phyloP scores from a whole-genome alignment of 2,113 vertebrate genomes.

The Nipponia nippon region DNA sequence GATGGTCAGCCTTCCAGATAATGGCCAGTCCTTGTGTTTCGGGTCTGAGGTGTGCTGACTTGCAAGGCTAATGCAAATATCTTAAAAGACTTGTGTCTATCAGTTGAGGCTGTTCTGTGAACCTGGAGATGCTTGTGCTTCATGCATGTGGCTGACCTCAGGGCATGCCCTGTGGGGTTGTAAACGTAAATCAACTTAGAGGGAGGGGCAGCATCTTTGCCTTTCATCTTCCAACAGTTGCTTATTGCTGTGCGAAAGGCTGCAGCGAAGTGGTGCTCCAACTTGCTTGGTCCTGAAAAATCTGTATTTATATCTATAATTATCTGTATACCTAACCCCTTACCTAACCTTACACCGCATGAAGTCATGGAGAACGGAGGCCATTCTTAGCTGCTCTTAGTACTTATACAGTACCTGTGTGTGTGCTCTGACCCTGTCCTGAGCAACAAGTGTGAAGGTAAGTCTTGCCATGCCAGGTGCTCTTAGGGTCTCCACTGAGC shows the following conservation, averaged over 20 bases:
- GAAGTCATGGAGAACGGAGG: neutral
- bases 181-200: neutral
- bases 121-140: neutral
- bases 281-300: neutral
- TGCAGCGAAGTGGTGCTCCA: neutral
- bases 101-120: neutral
- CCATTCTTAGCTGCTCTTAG: neutral
- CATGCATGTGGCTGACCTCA: neutral
- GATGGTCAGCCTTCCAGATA: neutral
- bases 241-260: neutral
- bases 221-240: neutral
- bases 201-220: neutral
- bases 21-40: neutral
- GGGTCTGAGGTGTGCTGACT: neutral
- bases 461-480: neutral
- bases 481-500: neutral
- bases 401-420: neutral
- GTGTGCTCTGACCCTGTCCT: neutral
- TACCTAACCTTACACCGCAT: neutral
- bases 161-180: accelerated
- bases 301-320: neutral
- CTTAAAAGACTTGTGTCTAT: neutral
- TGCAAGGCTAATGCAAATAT: neutral
- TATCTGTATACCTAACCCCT: neutral
- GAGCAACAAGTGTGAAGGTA: neutral